Evolutionary conservation across 2,888 invertebrate genomes (phyloP).

Genomic region (Lycocerus yunnanus): DNA sequence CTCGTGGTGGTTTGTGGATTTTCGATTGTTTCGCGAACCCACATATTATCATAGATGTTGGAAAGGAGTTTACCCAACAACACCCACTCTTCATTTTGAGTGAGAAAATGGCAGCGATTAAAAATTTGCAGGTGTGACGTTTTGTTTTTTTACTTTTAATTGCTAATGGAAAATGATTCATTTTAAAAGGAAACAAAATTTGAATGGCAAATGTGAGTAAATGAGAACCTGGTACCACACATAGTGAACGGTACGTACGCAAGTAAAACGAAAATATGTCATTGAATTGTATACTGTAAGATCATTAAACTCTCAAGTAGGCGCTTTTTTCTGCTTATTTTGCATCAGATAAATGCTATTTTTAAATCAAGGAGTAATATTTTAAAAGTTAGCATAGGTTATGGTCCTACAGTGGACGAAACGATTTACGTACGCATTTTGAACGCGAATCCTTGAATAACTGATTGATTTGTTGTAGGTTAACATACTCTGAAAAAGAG

Average conservation of each 20-base stretch:
- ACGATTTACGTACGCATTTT: conserved; percentile 10
- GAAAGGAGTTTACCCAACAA: too few species aligned
- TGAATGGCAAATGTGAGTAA: not conserved
- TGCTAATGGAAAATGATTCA: not conserved
- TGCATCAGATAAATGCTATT: conserved; percentile 43
- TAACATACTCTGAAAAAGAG: conserved; percentile 57
- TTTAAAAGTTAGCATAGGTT: conserved; percentile 47
- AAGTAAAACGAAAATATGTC: not conserved
- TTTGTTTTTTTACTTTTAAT: not conserved
- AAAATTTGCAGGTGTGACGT: not conserved
- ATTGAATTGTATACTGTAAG: conserved; percentile 7
- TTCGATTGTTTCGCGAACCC: too few species aligned
- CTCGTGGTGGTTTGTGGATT: too few species aligned
- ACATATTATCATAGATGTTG: too few species aligned
- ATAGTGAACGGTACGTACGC: not conserved
- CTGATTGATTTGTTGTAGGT: conserved; percentile 47
- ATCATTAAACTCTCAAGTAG: conserved; percentile 25
- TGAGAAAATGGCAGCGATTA: not conserved
- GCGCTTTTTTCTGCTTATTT: conserved; percentile 13
- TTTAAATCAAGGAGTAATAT: conserved; percentile 50
- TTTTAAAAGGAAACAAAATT: not conserved
- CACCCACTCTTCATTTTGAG: not conserved
- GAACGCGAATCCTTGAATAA: conserved; percentile 7
- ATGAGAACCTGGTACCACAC: not conserved
- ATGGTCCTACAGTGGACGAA: conserved; percentile 49